Conservation (phyloP, 2,113 vertebrate genomes). For the Romanogobio albipinnatus region DNA sequence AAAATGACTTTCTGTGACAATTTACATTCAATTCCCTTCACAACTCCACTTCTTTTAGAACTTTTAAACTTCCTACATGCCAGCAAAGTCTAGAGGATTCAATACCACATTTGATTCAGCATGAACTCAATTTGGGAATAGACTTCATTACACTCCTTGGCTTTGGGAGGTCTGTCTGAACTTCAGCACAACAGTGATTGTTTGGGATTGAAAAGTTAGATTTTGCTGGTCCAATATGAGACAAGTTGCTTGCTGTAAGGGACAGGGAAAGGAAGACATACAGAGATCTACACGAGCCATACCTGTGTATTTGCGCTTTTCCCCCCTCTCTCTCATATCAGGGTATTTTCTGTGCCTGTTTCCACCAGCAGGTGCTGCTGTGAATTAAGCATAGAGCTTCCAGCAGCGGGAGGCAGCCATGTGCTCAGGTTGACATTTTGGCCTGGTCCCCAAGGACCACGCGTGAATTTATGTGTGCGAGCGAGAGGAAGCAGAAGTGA, state of each 20-base stretch:
- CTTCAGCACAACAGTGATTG: conserved; percentile 31
- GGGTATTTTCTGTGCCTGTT: conserved; percentile 67
- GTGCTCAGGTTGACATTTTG: conserved; percentile 75
- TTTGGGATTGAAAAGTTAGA: conserved; percentile 18
- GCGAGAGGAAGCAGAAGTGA: conserved; percentile 20
- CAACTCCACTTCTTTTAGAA: conserved; percentile 61
- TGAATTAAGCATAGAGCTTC: conserved; percentile 78
- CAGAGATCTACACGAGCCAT: conserved; percentile 2
- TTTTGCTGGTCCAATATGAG: neutral
- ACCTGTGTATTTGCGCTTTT: neutral
- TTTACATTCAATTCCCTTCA: conserved; percentile 58
- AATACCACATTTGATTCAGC: conserved; percentile 76
- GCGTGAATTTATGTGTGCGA: conserved; percentile 64
- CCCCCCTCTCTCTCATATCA: conserved; percentile 6
- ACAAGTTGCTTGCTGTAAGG: conserved; percentile 56
- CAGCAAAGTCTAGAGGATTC: conserved; percentile 71
- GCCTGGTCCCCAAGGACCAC: conserved; percentile 71
- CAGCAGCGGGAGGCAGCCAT: conserved; percentile 66
- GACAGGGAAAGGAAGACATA: neutral
- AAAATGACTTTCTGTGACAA: neutral
- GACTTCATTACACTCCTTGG: conserved; percentile 76
- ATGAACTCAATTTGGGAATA: conserved; percentile 78
- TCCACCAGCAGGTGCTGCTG: conserved; percentile 83
- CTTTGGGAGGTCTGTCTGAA: conserved; percentile 69
- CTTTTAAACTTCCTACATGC: conserved; percentile 71